Evolutionary conservation across 2,797 vertebrate species (phyloP).

Genomic region (Ctenopoma multispine): DNA sequence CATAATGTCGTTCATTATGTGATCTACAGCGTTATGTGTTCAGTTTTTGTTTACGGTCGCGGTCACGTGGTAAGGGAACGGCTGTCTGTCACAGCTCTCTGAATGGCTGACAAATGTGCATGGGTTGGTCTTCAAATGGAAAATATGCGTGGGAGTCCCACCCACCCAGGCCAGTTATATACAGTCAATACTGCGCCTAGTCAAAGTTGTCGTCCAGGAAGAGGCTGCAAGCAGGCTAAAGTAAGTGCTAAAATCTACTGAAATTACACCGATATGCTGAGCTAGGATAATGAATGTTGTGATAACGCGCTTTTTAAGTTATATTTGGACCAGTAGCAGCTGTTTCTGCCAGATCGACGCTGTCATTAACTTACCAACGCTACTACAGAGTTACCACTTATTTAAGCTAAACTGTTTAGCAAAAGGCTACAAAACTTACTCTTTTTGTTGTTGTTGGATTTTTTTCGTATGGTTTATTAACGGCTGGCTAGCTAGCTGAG

Average conservation of each 20-base stretch:
- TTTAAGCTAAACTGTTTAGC: neutral
- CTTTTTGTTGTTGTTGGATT: no score
- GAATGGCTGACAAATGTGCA: neutral
- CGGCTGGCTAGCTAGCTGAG: neutral
- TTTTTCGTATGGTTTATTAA: neutral
- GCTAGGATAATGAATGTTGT: neutral
- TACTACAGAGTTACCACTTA: neutral
- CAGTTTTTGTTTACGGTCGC: slow-evolving; percentile 12
- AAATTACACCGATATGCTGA: neutral
- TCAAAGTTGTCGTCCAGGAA: slow-evolving; percentile 33
- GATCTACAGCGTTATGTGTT: no score
- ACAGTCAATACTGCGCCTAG: slow-evolving; percentile 1
- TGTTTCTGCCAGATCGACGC: slow-evolving; percentile 12
- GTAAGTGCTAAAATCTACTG: slow-evolving; percentile 60
- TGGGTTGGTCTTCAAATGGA: slow-evolving; percentile 53
- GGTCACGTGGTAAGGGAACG: slow-evolving; percentile 2
- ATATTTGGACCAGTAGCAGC: no score
- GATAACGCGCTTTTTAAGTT: neutral
- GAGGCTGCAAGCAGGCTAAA: slow-evolving; percentile 12
- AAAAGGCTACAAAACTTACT: neutral
- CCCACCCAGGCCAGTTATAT: slow-evolving; percentile 55
- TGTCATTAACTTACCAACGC: slow-evolving; percentile 9
- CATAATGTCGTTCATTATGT: neutral
- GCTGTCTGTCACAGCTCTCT: neutral
- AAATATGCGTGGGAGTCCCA: slow-evolving; percentile 64